phyloP scores from a whole-genome alignment of 2,797 vertebrate species.

The Hyperoplus immaculatus region DNA sequence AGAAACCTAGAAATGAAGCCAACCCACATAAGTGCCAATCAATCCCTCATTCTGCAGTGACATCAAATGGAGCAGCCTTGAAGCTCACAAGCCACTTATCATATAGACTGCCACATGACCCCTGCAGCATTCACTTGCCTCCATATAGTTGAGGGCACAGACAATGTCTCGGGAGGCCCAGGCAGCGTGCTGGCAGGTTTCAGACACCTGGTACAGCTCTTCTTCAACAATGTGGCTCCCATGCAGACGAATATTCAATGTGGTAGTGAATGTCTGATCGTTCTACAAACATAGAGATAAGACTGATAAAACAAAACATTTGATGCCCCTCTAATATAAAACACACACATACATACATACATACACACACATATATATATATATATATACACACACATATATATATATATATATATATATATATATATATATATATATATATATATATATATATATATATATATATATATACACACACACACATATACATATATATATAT shows the following conservation, averaged over 20 bases:
- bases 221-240: slow-evolving; percentile 52
- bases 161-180: slow-evolving; percentile 84
- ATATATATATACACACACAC: neutral
- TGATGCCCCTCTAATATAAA: neutral
- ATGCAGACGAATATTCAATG: slow-evolving; percentile 69
- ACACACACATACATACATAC: too few relatives aligned
- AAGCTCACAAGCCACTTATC: slow-evolving; percentile 26
- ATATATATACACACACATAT: neutral
- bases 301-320: neutral
- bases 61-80: slow-evolving; percentile 39
- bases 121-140: slow-evolving; percentile 75
- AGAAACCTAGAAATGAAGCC: slow-evolving; percentile 74
- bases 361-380: too few relatives aligned
- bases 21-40: slow-evolving; percentile 17
- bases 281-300: slow-evolving; percentile 63
- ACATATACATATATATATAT: neutral
- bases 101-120: slow-evolving; percentile 23
- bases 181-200: slow-evolving; percentile 75
- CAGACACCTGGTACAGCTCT: slow-evolving; percentile 65
- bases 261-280: slow-evolving; percentile 74
- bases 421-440: neutral
- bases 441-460: neutral
- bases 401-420: neutral
- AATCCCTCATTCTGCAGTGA: slow-evolving; percentile 22
- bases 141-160: slow-evolving; percentile 85